phyloP scores from a whole-genome alignment of 2,113 vertebrate species.

The Cyprinodon tularosa region DNA sequence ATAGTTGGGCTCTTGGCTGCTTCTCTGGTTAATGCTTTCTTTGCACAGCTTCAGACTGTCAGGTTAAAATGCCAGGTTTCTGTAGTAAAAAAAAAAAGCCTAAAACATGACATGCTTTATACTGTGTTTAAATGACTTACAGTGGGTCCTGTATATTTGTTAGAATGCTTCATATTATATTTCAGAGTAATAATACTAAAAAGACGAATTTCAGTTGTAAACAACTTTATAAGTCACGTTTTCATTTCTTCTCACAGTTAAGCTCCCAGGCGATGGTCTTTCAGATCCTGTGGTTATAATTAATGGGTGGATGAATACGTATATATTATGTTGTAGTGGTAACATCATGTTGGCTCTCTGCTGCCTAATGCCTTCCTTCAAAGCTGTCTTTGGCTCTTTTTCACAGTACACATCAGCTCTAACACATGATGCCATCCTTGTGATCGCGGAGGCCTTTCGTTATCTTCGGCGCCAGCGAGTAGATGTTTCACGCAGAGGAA shows the following conservation, averaged over 20 bases:
- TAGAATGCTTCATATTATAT: neutral
- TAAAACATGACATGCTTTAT: no score
- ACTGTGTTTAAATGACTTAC: no score
- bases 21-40: no score
- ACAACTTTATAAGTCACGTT: neutral
- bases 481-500: constrained; percentile 94
- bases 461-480: constrained; percentile 94
- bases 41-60: no score
- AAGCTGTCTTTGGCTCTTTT: constrained; percentile 34
- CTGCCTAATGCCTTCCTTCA: constrained; percentile 22
- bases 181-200: neutral
- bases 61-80: no score
- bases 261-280: neutral
- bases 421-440: constrained; percentile 94
- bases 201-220: neutral
- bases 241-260: neutral
- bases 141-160: no score
- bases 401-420: constrained; percentile 95
- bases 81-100: no score
- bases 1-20: no score
- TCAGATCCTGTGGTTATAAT: neutral
- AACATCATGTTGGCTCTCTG: neutral
- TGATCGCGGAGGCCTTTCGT: constrained; percentile 95
- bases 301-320: neutral
- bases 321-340: neutral